phyloP scores from a whole-genome alignment of 2,797 vertebrate species.

The Anableps anableps region DNA sequence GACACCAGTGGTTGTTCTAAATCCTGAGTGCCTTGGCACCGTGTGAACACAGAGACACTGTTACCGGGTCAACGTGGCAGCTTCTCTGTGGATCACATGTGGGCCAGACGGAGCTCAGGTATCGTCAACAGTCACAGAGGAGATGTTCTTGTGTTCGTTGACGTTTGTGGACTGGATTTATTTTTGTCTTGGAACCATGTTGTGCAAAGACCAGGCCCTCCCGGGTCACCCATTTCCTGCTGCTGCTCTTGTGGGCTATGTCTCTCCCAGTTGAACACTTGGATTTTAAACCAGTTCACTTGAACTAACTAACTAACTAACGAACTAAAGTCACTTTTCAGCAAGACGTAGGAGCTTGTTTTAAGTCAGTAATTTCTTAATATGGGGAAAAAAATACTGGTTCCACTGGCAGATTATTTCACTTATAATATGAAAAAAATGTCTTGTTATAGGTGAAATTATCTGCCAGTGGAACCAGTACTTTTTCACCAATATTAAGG shows the following conservation, averaged over 20 bases:
- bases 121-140: not conserved
- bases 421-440: too few species aligned
- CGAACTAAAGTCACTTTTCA: too few species aligned
- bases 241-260: not conserved
- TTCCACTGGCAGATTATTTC: too few species aligned
- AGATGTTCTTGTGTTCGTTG: not conserved
- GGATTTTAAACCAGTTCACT: too few species aligned
- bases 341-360: too few species aligned
- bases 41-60: constrained; percentile 18
- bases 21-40: constrained; percentile 68
- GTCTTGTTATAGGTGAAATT: too few species aligned
- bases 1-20: constrained; percentile 71
- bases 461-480: too few species aligned
- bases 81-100: constrained; percentile 9
- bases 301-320: too few species aligned
- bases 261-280: not conserved
- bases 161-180: not conserved
- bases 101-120: not conserved
- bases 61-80: constrained; percentile 9
- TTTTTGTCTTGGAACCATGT: not conserved
- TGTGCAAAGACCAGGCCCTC: too few species aligned
- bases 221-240: not conserved
- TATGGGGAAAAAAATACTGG: too few species aligned
- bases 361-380: too few species aligned
- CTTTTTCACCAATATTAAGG: too few species aligned